Conservation (phyloP, 1,140 invertebrate species). For the Heliconius hermathena region DNA sequence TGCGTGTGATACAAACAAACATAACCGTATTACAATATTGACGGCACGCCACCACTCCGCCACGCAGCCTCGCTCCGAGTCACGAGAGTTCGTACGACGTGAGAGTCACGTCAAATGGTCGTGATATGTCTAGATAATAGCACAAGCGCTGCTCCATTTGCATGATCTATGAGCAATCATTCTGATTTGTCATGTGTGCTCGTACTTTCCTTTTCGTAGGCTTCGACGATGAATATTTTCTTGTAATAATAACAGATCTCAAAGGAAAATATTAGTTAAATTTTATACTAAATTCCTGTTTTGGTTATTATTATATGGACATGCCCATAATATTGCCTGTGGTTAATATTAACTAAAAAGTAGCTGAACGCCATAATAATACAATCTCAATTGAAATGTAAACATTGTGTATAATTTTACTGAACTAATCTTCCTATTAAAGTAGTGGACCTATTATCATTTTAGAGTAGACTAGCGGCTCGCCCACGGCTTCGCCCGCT, state of each 20-base stretch:
- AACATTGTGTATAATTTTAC: neutral
- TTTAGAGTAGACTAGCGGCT: too few species aligned
- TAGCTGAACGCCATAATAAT: slow-evolving; percentile 18
- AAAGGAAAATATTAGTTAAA: neutral
- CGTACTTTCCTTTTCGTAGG: slow-evolving; percentile 58
- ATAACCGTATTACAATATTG: slow-evolving; percentile 50
- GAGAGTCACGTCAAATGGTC: slow-evolving; percentile 60
- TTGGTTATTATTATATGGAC: neutral
- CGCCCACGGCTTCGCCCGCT: too few species aligned
- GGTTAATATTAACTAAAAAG: neutral
- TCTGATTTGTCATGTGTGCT: slow-evolving; percentile 54
- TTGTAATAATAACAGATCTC: neutral
- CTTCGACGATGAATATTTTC: neutral
- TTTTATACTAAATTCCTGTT: neutral
- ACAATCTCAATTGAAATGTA: neutral
- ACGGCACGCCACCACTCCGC: slow-evolving; percentile 44
- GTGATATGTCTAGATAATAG: slow-evolving; percentile 66
- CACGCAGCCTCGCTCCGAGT: slow-evolving; percentile 49
- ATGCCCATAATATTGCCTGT: neutral
- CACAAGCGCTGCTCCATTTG: slow-evolving; percentile 56
- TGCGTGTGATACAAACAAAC: slow-evolving; percentile 51
- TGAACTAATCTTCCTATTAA: neutral
- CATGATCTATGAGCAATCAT: slow-evolving; percentile 63
- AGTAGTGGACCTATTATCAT: too few species aligned
- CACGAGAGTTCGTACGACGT: slow-evolving; percentile 57